These are phyloP conservation scores for Anthophora plumipes DNA, from an alignment of 2,888 invertebrate species.

Conservation along the genomic window DNA sequence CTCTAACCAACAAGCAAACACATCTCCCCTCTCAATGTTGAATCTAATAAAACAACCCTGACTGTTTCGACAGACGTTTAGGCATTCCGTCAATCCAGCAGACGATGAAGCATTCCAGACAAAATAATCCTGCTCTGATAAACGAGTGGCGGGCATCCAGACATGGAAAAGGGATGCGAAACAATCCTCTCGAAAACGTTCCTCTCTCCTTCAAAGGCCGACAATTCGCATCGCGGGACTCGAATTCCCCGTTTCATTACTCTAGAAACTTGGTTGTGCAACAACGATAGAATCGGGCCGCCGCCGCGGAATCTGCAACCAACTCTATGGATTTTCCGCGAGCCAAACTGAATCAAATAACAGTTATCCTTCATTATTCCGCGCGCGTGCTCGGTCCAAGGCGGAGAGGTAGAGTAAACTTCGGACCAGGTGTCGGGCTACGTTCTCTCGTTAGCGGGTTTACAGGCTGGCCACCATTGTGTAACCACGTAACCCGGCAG, in stretches of 20 bases:
- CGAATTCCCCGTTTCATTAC: slow-evolving; percentile 35
- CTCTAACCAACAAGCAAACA: neutral
- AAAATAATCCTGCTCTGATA: slow-evolving; percentile 17
- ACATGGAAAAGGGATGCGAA: slow-evolving; percentile 4
- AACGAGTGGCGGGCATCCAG: slow-evolving; percentile 31
- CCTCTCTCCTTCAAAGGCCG: slow-evolving; percentile 32
- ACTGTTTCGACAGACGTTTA: neutral
- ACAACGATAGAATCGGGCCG: neutral
- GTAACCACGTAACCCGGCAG: slow-evolving; percentile 64
- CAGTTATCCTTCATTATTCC: slow-evolving; percentile 71
- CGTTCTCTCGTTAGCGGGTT: slow-evolving; percentile 72
- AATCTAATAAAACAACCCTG: slow-evolving; percentile 5
- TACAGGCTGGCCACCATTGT: slow-evolving; percentile 70
- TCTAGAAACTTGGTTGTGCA: neutral
- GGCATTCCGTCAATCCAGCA: neutral
- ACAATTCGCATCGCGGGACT: slow-evolving; percentile 6
- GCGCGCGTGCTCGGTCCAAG: slow-evolving; percentile 49
- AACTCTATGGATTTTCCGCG: slow-evolving; percentile 28
- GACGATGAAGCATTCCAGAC: slow-evolving; percentile 6
- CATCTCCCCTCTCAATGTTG: neutral
- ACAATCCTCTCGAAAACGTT: slow-evolving; percentile 31
- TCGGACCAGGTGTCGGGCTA: slow-evolving; percentile 66
- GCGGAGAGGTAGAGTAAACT: slow-evolving; percentile 63
- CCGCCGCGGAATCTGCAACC: slow-evolving; percentile 12
- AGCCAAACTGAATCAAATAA: slow-evolving; percentile 64